These are phyloP conservation scores for Euproctis similis DNA, from an alignment of 2,888 invertebrate genomes.

Conservation along the genomic window DNA sequence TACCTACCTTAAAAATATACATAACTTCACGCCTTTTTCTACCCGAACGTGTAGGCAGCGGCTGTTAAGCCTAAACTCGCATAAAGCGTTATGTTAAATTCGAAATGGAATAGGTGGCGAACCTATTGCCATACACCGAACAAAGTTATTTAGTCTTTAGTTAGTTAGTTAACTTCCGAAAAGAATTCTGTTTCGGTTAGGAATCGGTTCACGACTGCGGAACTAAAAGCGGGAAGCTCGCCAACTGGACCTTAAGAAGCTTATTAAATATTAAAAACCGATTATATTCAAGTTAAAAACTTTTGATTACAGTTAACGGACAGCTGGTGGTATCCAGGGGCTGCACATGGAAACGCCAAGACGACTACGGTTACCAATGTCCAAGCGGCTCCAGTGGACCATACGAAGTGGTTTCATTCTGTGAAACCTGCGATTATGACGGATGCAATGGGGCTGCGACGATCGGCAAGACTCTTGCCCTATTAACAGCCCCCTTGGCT, in stretches of 20 bases:
- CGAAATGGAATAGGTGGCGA: no score
- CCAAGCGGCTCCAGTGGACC: slow-evolving; percentile 60
- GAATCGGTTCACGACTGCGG: no score
- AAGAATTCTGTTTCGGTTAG: no score
- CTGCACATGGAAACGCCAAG: slow-evolving; percentile 75
- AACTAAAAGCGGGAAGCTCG: neutral
- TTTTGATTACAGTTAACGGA: slow-evolving; percentile 65
- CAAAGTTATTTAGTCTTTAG: no score
- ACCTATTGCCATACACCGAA: no score
- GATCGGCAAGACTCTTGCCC: slow-evolving; percentile 56
- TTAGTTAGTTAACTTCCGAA: no score
- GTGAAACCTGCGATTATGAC: slow-evolving; percentile 81
- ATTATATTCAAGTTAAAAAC: neutral
- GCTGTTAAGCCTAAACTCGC: no score
- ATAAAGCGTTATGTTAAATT: no score
- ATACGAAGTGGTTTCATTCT: slow-evolving; percentile 75
- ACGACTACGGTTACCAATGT: slow-evolving; percentile 70
- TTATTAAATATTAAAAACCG: neutral
- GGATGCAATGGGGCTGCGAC: slow-evolving; percentile 78
- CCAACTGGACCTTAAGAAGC: neutral
- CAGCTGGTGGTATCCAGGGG: slow-evolving; percentile 71
- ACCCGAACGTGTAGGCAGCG: no score
- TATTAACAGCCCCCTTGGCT: slow-evolving; percentile 54
- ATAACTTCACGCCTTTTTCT: no score
- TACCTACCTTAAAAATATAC: no score